Conservation (phyloP, 1,140 invertebrate species). For the Grapholita molesta region DNA sequence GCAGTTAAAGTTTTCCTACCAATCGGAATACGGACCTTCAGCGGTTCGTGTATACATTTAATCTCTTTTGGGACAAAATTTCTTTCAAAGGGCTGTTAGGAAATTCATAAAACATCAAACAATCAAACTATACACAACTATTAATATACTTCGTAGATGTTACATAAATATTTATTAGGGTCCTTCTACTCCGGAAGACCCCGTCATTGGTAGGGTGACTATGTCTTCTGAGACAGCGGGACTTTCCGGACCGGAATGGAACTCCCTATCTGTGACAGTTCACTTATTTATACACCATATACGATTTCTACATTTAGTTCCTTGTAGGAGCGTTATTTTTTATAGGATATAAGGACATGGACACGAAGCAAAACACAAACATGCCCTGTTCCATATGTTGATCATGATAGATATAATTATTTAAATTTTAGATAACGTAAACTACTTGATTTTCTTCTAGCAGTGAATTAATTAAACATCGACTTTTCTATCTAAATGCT, state of each 20-base stretch:
- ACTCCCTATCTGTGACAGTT: background rate
- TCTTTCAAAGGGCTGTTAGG: background rate
- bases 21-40: too few relatives aligned
- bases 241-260: constrained; percentile 6
- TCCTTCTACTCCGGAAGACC: constrained; percentile 27
- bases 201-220: constrained; percentile 13
- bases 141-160: constrained; percentile 22
- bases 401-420: too few relatives aligned
- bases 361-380: too few relatives aligned
- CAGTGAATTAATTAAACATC: too few relatives aligned
- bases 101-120: constrained; percentile 12
- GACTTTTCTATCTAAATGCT: too few relatives aligned
- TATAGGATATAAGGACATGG: too few relatives aligned
- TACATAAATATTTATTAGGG: constrained; percentile 42
- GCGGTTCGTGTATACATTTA: too few relatives aligned
- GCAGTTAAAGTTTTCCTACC: too few relatives aligned
- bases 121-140: constrained; percentile 10
- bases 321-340: background rate
- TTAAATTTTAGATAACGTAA: too few relatives aligned
- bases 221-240: background rate
- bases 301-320: background rate
- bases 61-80: background rate
- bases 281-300: constrained; percentile 4
- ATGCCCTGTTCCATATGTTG: too few relatives aligned
- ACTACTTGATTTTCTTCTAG: too few relatives aligned